Conservation (phyloP, 2,888 invertebrate genomes). For the Augochlorella aurata region DNA sequence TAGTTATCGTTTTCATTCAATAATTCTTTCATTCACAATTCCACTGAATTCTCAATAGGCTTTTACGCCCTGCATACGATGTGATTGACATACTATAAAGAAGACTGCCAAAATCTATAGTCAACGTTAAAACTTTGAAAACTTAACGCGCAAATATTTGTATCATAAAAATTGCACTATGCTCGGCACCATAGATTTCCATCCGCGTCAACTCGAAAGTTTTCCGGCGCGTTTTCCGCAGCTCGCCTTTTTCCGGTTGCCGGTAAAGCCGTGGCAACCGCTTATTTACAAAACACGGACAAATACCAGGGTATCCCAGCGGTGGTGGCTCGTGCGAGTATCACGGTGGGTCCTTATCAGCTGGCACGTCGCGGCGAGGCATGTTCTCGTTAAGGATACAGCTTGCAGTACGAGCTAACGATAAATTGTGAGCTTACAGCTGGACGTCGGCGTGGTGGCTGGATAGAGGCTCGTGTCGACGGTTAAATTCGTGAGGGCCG, state of each 20-base stretch:
- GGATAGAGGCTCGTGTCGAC: conserved; percentile 70
- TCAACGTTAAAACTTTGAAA: too few relatives aligned
- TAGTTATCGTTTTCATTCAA: too few relatives aligned
- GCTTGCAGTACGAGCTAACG: conserved; percentile 51
- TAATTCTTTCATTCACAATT: too few relatives aligned
- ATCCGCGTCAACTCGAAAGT: neutral
- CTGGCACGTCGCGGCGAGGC: conserved; percentile 42
- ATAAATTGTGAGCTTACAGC: conserved; percentile 69
- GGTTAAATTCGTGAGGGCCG: conserved; percentile 73
- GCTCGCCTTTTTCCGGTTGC: neutral
- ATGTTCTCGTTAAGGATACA: conserved; percentile 58
- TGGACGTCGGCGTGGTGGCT: conserved; percentile 66
- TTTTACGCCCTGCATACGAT: too few relatives aligned
- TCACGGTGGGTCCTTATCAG: conserved; percentile 42
- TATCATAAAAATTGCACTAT: too few relatives aligned
- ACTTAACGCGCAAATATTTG: too few relatives aligned
- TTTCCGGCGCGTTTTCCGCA: neutral
- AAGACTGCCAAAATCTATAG: too few relatives aligned
- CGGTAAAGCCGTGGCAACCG: neutral
- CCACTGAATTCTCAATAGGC: too few relatives aligned
- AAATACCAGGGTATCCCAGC: conserved; percentile 10
- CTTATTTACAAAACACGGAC: conserved; percentile 36
- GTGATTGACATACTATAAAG: too few relatives aligned
- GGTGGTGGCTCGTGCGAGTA: neutral
- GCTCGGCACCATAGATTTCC: neutral